Conservation (phyloP, 1,140 invertebrate genomes). For the Trichogramma pretiosum region DNA sequence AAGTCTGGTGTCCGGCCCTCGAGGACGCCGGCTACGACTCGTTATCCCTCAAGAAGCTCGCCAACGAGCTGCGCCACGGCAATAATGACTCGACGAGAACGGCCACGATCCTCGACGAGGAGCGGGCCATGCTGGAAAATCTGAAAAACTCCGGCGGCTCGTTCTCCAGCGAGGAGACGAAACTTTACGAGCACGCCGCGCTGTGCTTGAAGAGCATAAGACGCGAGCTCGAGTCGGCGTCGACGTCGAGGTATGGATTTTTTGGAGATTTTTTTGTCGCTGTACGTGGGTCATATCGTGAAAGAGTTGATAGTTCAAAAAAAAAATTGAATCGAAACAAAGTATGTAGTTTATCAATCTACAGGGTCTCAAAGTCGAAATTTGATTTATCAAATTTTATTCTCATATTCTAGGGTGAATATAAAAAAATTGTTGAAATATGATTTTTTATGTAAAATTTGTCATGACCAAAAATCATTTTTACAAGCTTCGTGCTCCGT, state of each 20-base stretch:
- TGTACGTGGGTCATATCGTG: too few species aligned
- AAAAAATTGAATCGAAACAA: too few species aligned
- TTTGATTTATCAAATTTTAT: too few species aligned
- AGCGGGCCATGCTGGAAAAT: conserved; percentile 30
- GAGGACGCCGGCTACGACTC: conserved; percentile 28
- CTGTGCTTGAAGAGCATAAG: conserved; percentile 31
- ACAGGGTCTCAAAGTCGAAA: too few species aligned
- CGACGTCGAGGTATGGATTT: conserved; percentile 32
- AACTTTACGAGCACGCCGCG: conserved; percentile 26
- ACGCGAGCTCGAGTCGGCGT: conserved; percentile 34
- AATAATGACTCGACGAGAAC: conserved; percentile 29
- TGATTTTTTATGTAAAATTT: too few species aligned
- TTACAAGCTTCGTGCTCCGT: too few species aligned
- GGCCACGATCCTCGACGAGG: conserved; percentile 31
- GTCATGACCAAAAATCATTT: too few species aligned
- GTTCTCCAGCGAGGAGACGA: conserved; percentile 30
- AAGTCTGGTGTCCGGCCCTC: conserved; percentile 38
- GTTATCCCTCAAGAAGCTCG: conserved; percentile 31
- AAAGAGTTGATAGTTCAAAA: too few species aligned
- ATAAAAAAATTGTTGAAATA: too few species aligned
- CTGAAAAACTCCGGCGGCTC: conserved; percentile 24
- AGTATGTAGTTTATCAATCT: too few species aligned
- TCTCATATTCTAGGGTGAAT: too few species aligned
- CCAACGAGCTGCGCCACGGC: conserved; percentile 36
- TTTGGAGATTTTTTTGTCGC: too few species aligned